Conservation (phyloP, 2,888 invertebrate species). For the Cerceris ruficornis region DNA sequence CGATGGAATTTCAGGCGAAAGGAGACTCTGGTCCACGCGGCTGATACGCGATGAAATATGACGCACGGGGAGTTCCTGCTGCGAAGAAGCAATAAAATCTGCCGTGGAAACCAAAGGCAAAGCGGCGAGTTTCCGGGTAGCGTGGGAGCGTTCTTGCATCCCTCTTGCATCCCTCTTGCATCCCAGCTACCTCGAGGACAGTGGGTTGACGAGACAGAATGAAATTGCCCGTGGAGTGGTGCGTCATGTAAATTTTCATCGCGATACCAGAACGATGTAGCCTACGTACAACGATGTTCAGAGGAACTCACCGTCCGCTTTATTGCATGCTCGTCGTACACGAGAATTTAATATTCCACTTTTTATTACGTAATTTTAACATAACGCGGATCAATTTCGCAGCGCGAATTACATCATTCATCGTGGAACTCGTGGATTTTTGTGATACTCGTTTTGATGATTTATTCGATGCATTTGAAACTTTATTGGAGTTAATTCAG, state of each 20-base stretch:
- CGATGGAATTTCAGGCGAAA: constrained; percentile 47
- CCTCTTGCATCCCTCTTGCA: constrained; percentile 25
- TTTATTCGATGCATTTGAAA: too few relatives aligned
- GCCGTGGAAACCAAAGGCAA: constrained; percentile 45
- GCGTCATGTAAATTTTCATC: constrained; percentile 51
- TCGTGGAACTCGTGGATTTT: too few relatives aligned
- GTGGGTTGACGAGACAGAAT: constrained; percentile 52
- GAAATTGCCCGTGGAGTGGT: constrained; percentile 49
- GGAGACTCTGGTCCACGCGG: constrained; percentile 29
- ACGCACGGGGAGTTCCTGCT: constrained; percentile 33
- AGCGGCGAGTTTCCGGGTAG: constrained; percentile 17
- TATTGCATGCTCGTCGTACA: too few relatives aligned
- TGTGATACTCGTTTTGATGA: too few relatives aligned
- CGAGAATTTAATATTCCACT: too few relatives aligned
- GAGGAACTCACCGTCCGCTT: too few relatives aligned
- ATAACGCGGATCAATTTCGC: too few relatives aligned
- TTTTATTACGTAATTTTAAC: too few relatives aligned
- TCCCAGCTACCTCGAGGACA: constrained; percentile 14
- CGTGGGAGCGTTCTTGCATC: neutral
- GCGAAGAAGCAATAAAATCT: constrained; percentile 62
- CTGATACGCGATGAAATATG: constrained; percentile 66
- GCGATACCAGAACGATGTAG: constrained; percentile 10
- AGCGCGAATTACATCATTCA: too few relatives aligned
- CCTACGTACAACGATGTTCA: neutral
- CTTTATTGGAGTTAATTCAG: too few relatives aligned